These are phyloP conservation scores for Sylvicola fuscatus DNA, from an alignment of 2,888 invertebrate species.

Conservation along the genomic window DNA sequence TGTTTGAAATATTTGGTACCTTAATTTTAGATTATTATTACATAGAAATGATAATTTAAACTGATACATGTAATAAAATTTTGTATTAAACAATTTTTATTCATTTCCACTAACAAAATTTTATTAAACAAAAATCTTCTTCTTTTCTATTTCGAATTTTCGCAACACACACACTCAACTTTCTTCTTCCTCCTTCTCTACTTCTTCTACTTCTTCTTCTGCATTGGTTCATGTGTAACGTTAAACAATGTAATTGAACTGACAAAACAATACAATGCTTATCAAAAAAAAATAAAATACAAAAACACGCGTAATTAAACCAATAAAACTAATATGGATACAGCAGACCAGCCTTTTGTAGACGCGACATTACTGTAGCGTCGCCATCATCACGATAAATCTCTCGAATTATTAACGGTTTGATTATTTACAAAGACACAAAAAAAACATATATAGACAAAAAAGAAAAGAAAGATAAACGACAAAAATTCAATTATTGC, in stretches of 20 bases:
- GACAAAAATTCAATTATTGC: no score
- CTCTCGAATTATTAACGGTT: no score
- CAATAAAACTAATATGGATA: conserved; percentile 5
- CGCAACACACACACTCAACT: no score
- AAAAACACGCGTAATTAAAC: not conserved
- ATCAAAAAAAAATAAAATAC: conserved; percentile 7
- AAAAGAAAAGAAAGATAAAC: no score
- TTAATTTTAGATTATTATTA: no score
- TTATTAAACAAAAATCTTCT: conserved; percentile 3
- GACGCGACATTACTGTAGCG: conserved; percentile 25
- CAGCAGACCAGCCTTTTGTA: conserved; percentile 27
- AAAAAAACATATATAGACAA: no score
- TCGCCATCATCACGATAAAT: no score
- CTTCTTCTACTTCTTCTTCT: conserved; percentile 1
- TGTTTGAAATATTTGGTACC: no score
- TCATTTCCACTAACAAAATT: conserved; percentile 1
- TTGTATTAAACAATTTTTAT: not conserved
- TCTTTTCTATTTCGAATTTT: not conserved
- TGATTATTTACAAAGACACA: not conserved
- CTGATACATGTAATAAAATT: no score
- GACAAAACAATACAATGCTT: not conserved
- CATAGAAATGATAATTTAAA: no score
- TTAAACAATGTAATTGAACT: conserved; percentile 6
- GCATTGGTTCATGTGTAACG: no score
- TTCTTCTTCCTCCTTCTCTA: not conserved